Evolutionary conservation across 1,140 invertebrate genomes (phyloP).

Genomic region (Meteorus sp.): DNA sequence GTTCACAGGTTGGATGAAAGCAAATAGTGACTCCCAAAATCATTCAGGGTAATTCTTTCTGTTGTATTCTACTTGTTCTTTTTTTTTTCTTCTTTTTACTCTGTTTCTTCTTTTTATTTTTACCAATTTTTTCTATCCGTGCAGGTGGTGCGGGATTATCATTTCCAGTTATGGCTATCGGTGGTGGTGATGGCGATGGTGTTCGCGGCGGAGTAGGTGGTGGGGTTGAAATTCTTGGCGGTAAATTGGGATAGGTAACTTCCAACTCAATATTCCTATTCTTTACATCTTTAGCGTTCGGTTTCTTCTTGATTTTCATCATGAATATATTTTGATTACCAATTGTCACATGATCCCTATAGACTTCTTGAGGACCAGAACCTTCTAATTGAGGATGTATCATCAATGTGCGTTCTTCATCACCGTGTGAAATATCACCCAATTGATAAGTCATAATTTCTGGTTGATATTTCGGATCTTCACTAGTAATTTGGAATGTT

Average conservation of each 20-base stretch:
- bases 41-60: constrained; percentile 2
- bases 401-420: constrained; percentile 42
- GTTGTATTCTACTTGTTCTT: constrained; percentile 5
- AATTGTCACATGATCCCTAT: constrained; percentile 42
- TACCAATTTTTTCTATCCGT: background rate
- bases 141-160: too few species aligned
- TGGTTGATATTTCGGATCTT: constrained; percentile 31
- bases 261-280: constrained; percentile 49
- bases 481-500: constrained; percentile 22
- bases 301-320: constrained; percentile 46
- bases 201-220: constrained; percentile 10
- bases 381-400: constrained; percentile 40
- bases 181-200: background rate
- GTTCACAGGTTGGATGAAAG: constrained; percentile 15
- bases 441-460: constrained; percentile 31
- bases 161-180: too few species aligned
- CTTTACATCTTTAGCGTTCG: constrained; percentile 26
- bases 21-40: background rate
- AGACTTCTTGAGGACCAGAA: constrained; percentile 40
- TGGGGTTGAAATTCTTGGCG: constrained; percentile 38
- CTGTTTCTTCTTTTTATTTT: constrained; percentile 13
- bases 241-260: constrained; percentile 45
- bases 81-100: constrained; percentile 4
- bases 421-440: constrained; percentile 23
- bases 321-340: constrained; percentile 46